Evolutionary conservation across 2,888 invertebrate genomes (phyloP).

Genomic region (Luperina testacea): DNA sequence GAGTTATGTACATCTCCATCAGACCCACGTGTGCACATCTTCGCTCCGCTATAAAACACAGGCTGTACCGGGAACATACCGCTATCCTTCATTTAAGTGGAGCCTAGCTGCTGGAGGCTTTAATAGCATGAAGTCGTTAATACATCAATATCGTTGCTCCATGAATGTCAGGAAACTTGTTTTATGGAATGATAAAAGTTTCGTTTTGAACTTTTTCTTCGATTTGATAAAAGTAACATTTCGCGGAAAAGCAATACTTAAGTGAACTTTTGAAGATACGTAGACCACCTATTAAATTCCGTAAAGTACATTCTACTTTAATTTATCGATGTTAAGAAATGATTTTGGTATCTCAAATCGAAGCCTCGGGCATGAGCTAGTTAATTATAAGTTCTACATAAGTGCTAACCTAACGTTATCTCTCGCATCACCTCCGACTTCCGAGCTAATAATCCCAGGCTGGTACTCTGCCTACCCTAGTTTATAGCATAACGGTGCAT

Average conservation of each 20-base stretch:
- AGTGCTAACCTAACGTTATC: slow-evolving; percentile 22
- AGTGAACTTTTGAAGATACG: background rate
- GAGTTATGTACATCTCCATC: too few species aligned
- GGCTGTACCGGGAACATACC: slow-evolving; percentile 1
- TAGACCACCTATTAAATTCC: background rate
- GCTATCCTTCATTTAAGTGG: slow-evolving; percentile 9
- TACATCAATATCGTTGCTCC: slow-evolving; percentile 18
- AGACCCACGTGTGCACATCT: background rate
- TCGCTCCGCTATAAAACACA: background rate
- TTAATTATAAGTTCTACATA: background rate
- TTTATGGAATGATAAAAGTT: slow-evolving; percentile 17
- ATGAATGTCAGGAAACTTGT: slow-evolving; percentile 18
- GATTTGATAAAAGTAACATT: background rate
- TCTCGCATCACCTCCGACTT: background rate
- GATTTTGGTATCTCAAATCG: background rate
- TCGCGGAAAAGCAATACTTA: background rate
- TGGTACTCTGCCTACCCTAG: slow-evolving; percentile 25
- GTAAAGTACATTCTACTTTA: background rate
- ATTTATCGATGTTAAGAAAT: slow-evolving; percentile 1
- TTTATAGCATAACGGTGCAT: slow-evolving; percentile 42
- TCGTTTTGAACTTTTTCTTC: background rate
- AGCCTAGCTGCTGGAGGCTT: background rate
- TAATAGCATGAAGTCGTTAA: slow-evolving; percentile 5
- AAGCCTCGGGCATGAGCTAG: background rate
- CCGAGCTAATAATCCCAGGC: slow-evolving; percentile 20